phyloP scores from a whole-genome alignment of 2,113 vertebrate genomes.

The Xenopus laevis region DNA sequence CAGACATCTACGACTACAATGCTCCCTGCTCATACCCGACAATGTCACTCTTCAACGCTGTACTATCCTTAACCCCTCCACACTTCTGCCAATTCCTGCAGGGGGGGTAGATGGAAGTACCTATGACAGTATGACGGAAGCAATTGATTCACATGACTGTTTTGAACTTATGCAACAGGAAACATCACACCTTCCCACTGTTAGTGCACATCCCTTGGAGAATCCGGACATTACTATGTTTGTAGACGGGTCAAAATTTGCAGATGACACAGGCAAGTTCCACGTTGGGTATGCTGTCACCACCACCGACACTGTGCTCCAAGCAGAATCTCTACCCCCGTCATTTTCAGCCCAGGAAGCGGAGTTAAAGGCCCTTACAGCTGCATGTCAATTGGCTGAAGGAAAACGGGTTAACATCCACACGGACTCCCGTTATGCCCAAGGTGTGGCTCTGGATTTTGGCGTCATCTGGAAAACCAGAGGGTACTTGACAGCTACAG shows the following conservation, averaged over 20 bases:
- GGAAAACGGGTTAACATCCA: neutral
- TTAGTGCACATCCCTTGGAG: neutral
- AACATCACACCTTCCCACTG: neutral
- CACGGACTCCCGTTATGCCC: too few relatives aligned
- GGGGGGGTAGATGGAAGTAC: too few relatives aligned
- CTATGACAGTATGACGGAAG: too few relatives aligned
- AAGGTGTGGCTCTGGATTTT: too few relatives aligned
- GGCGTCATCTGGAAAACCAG: slow-evolving; percentile 5
- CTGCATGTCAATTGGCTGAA: neutral
- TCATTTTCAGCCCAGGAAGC: too few relatives aligned
- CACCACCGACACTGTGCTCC: neutral
- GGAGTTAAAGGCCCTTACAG: neutral
- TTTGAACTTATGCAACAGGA: neutral
- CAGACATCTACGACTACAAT: too few relatives aligned
- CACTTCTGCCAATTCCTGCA: too few relatives aligned
- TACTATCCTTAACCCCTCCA: too few relatives aligned
- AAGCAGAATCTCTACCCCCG: neutral
- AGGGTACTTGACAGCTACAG: neutral
- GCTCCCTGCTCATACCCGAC: neutral
- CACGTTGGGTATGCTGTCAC: slow-evolving; percentile 5
- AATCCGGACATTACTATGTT: neutral
- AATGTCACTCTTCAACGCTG: too few relatives aligned
- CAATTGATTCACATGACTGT: too few relatives aligned
- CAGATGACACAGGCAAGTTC: neutral
- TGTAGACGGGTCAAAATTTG: too few relatives aligned